Evolutionary conservation across 2,113 vertebrate species (phyloP), one percentile per base, ranked within the genome.

Genomic region (Carassius gibelio): DNA sequence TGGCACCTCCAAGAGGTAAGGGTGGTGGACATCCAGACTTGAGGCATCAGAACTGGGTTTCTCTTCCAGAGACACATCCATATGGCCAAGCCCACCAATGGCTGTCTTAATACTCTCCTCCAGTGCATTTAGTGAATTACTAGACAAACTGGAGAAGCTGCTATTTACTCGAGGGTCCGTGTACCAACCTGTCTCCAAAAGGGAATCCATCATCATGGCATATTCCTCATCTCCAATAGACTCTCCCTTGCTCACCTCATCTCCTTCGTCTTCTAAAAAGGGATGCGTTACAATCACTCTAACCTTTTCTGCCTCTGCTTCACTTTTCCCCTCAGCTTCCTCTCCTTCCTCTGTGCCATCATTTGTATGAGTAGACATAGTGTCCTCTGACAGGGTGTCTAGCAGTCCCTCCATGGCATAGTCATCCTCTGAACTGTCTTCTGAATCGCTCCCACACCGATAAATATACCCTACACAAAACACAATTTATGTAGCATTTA

Each of bases 141-240:
- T 99, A 0, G 96, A 98, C 84, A 96, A 93, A 13, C 97, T 99
- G 30, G 96, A 97, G 85, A 96, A 96, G n/a, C 97, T 99, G 75
- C 94, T 95, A 89, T 96, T 96, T 88, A 95, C 94, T 52, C 93
- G 89, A 38, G 90, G 91, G 79, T 95, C 96, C 0, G 95, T 95
- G 91, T 96, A 97, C 7, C 97, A 97, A 81, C 94, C 94, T 0
- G 95, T 94, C 88, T 97, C 92, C 83, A 90, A 83, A 75, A 91
- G 92, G 81, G 95, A 93, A 87, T 97, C 92, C 84, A 90, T 84
- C 42, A 88, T 92, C 80, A 90, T 90, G 61, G 92, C 92, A 78
- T 94, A 93, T 83, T 92, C 92, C 76, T 89, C 91, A 26, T 91
- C 86, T 90, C 88, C 89, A 75, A 87, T 83, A 21, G 91, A 71